Conservation (phyloP, 2,888 invertebrate species). For the Iphiclides podalirius region DNA sequence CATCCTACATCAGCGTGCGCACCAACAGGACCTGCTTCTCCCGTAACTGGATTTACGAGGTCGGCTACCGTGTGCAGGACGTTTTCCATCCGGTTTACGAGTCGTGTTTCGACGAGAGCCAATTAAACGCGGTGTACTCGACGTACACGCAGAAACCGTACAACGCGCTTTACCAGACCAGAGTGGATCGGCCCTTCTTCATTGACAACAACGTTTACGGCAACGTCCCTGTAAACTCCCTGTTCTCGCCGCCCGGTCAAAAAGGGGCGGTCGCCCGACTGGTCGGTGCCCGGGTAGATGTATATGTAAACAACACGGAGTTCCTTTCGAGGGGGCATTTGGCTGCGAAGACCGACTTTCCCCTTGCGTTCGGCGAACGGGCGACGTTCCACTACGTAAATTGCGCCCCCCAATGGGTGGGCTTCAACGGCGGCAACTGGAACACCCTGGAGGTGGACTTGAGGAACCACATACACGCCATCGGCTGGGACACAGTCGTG, state of each 20-base stretch:
- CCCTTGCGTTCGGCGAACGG: constrained; percentile 79
- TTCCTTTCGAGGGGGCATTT: constrained; percentile 82
- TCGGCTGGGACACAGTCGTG: constrained; percentile 57
- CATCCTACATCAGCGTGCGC: constrained; percentile 46
- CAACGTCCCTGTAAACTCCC: constrained; percentile 43
- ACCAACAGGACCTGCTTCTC: constrained; percentile 55
- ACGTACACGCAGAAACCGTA: constrained; percentile 66
- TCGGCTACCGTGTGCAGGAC: constrained; percentile 54
- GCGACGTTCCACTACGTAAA: constrained; percentile 84
- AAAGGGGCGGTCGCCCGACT: constrained; percentile 46
- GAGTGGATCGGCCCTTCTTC: constrained; percentile 59
- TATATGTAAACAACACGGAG: constrained; percentile 60
- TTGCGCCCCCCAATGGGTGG: constrained; percentile 84
- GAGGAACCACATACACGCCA: constrained; percentile 53
- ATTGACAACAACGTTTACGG: constrained; percentile 49
- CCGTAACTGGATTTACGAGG: constrained; percentile 51
- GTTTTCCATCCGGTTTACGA: constrained; percentile 60
- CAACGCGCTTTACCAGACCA: constrained; percentile 60
- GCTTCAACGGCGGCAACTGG: constrained; percentile 82
- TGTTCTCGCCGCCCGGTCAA: constrained; percentile 57
- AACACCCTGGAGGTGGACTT: constrained; percentile 72
- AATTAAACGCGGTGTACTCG: constrained; percentile 52
- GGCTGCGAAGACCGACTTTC: constrained; percentile 83
- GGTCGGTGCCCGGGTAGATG: constrained; percentile 47
- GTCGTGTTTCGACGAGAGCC: constrained; percentile 57